Evolutionary conservation across 2,797 vertebrate genomes (phyloP).

Genomic region (Coilia nasus): DNA sequence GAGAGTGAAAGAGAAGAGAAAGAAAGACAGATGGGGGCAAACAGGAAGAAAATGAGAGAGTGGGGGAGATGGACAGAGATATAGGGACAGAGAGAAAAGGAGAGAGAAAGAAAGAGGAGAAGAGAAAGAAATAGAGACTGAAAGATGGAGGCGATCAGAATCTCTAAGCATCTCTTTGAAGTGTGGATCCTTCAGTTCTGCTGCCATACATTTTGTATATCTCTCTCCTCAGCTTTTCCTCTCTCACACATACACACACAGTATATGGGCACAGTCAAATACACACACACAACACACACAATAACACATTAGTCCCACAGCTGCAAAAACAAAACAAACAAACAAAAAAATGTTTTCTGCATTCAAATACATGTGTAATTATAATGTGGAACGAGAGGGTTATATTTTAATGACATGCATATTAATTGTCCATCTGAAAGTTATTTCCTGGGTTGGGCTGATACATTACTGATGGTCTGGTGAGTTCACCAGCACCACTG

Average conservation of each 20-base stretch:
- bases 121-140: background rate
- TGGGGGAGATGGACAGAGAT: too few species aligned
- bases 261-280: background rate
- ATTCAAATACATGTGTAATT: constrained; percentile 42
- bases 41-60: too few species aligned
- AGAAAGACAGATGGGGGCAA: too few species aligned
- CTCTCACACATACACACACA: background rate
- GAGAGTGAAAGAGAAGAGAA: too few species aligned
- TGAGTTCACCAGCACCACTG: background rate
- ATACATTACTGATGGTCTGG: constrained; percentile 34
- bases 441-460: constrained; percentile 43
- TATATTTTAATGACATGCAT: constrained; percentile 54
- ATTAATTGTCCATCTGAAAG: constrained; percentile 50
- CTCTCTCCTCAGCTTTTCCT: background rate
- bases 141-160: background rate
- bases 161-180: background rate
- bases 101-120: too few species aligned
- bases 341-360: background rate
- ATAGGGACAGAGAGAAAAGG: too few species aligned
- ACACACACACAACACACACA: background rate
- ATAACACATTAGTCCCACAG: background rate
- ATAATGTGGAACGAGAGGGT: constrained; percentile 45
- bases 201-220: background rate
- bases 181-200: background rate
- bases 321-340: constrained; percentile 20